Evolutionary conservation across 2,888 invertebrate species (phyloP), one percentile per base, ranked within the genome.

Genomic region (Rhogogaster chlorosoma): DNA sequence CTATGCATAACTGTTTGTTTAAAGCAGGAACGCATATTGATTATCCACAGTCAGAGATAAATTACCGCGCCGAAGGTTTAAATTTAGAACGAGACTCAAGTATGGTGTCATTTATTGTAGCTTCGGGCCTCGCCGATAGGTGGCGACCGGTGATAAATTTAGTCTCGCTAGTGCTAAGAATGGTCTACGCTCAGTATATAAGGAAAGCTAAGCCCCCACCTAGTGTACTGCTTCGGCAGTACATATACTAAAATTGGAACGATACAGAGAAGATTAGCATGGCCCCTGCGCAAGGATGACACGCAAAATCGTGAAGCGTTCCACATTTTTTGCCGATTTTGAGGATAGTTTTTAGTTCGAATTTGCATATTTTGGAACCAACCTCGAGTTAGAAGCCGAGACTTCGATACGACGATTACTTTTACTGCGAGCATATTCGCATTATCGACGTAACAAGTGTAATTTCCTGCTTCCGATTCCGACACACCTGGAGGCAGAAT

Each of bases 261-360:
- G 97, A 97, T 97, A 97, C 97, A 97, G 97, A 97, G 97, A 97
- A 97, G 97, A 97, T 97, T 97, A 97, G 97, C 97, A 97, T 97
- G 96, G 96, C 96, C 97, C 96, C 97, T 97, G 96, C 96, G 96
- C 97, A 97, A 97, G 97, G 96, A 97, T 97, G 97, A 97, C 97
- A 97, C 97, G 97, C 97, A 97, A 97, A 97, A 97, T 97, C 97
- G 97, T 97, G 96, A 97, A 97, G 96, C 96, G 96, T 97, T 96
- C 96, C 96, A 96, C 96, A 96, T 95, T 95, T 95, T 95, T 95
- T 93, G 91, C 71, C 80, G 53, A 49, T 29, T 77, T 77, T 18
- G n/a, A 49, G 6, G 0, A 0, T 9, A 1, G 1, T 29, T 22
- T 49, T 78, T 29, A 42, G 10, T 18, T 12, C 1, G 2, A 36